Evolutionary conservation across 2,888 invertebrate genomes (phyloP), one percentile per base, ranked within the genome.

Genomic region (Caenorhabditis afra): DNA sequence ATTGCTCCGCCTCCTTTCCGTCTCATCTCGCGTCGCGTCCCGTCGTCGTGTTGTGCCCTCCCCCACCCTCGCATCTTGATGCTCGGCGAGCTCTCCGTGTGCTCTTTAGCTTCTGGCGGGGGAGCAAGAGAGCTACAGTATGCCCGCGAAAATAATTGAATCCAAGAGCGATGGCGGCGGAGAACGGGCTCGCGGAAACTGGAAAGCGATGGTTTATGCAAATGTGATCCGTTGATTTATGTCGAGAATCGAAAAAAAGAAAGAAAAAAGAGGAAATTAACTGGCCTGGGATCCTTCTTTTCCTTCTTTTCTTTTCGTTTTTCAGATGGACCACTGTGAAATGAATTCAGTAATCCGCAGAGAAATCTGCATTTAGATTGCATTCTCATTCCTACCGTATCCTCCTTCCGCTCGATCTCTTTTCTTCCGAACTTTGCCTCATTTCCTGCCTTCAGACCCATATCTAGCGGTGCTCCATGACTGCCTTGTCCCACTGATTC

Each of bases 1-100:
- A 68, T 71, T 79, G 64, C 53, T 53, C 70, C 64, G 53, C 70
- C 73, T 41, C 11, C 41, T 44, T 68, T 64, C 59, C 44, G 39
- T 20, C 64, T 29, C 59, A n/a, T n/a, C n/a, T n/a, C n/a, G n/a
- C 44, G 22, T 53, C 62, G 14, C 47, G 29, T 35, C 47, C 16
- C 44, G 14, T 10, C 14, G n/a, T 7, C 29, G 29, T 29, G 29
- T 29, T 29, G 29, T 29, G n/a, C n/a, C n/a, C n/a, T n/a, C 29
- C 35, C 16, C 59, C 67, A 47, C 66, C 66, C 57, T 44, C 57
- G 37, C 65, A 37, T 57, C 57, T 49, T 57, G 57, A 29, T 29
- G 29, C 29, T 29, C 29, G 29, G 29, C 29, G 29, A 14, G 41
- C 41, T 11, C 41, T 4, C 41, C 11, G 29, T 67, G 55, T 67